Conservation (phyloP, 2,113 vertebrate genomes). For the Ciconia stormi region DNA sequence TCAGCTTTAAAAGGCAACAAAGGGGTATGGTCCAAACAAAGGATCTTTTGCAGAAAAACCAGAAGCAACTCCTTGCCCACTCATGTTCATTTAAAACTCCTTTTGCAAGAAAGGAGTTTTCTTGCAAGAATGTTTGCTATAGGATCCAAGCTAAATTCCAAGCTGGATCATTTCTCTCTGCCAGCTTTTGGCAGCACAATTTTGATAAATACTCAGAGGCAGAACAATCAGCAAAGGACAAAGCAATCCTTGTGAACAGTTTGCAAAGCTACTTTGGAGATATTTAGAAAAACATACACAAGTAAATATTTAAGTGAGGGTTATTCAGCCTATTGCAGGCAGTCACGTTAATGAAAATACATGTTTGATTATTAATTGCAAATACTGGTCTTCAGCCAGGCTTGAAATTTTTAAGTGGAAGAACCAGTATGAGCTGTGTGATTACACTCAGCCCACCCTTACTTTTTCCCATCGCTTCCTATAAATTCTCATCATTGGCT, state of each 20-base stretch:
- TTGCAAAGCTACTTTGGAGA: slow-evolving; percentile 15
- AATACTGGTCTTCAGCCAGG: not conserved
- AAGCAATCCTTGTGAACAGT: not conserved
- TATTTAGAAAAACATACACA: not conserved
- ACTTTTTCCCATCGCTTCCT: not conserved
- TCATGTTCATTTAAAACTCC: not conserved
- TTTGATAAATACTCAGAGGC: slow-evolving; percentile 1
- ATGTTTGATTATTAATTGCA: not conserved
- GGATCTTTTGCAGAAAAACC: slow-evolving; percentile 15
- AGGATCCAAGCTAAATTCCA: slow-evolving; percentile 48
- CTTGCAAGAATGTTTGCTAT: not conserved
- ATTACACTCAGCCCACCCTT: slow-evolving; percentile 6
- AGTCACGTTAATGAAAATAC: not conserved
- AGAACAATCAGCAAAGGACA: slow-evolving; percentile 35
- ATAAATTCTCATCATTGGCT: slow-evolving; percentile 26
- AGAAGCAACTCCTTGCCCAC: slow-evolving; percentile 8
- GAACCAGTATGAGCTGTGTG: not conserved
- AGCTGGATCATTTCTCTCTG: slow-evolving; percentile 1
- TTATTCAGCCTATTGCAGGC: not conserved
- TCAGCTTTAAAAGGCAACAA: slow-evolving; percentile 4
- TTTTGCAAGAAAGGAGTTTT: not conserved
- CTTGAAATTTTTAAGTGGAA: not conserved
- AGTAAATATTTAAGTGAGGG: slow-evolving; percentile 33
- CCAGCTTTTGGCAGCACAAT: slow-evolving; percentile 17
- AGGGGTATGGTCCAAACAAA: slow-evolving; percentile 31